Evolutionary conservation across 2,797 vertebrate species (phyloP).

Genomic region (Eulemur albifrons): DNA sequence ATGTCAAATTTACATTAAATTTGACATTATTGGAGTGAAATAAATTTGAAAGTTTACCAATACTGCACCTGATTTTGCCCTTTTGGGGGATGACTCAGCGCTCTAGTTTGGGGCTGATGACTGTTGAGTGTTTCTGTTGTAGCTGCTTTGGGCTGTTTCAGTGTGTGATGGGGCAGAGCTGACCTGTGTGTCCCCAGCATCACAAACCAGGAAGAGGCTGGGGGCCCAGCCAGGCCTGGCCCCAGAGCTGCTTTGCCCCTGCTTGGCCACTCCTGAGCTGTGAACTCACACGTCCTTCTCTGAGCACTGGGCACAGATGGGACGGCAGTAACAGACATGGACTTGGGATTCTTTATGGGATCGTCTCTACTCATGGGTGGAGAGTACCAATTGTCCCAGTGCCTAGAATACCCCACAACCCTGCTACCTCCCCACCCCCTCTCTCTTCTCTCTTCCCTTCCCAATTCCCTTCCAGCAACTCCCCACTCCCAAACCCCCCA

Average conservation of each 20-base stretch:
- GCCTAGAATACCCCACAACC: neutral
- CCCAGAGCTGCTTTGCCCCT: neutral
- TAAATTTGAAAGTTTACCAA: neutral
- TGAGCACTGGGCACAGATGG: neutral
- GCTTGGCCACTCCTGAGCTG: neutral
- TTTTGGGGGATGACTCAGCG: neutral
- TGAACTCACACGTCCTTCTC: neutral
- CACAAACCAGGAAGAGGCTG: neutral
- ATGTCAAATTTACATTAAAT: too few species aligned
- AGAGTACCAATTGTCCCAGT: neutral
- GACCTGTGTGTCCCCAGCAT: rapidly evolving
- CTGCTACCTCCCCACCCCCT: neutral
- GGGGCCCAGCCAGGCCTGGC: neutral
- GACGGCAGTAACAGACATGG: neutral
- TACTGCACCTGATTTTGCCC: neutral
- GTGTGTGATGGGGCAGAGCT: neutral
- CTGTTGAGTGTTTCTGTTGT: neutral
- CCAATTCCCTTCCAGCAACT: neutral
- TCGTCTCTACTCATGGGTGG: neutral
- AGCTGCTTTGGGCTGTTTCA: neutral
- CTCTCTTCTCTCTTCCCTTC: neutral
- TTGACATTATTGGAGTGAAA: neutral
- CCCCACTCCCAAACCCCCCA: rapidly evolving
- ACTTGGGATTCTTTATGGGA: neutral
- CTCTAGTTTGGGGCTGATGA: neutral